These are phyloP conservation scores for Bagarius yarrelli DNA, from an alignment of 2,113 vertebrate species.

Conservation along the genomic window DNA sequence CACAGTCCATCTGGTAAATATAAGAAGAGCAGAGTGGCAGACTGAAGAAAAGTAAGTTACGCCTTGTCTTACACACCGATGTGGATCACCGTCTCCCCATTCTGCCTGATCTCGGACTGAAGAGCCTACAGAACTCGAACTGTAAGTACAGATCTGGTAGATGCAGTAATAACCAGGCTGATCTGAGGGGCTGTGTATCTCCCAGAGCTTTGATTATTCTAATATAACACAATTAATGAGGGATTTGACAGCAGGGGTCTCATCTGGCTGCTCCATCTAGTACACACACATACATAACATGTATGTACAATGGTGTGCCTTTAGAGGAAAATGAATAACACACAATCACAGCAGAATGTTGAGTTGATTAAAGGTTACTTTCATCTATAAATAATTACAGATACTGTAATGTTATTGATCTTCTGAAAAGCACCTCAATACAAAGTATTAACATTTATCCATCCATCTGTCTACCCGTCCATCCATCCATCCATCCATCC, in stretches of 20 bases:
- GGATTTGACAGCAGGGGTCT: not conserved
- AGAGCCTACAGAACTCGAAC: not conserved
- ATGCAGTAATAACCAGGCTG: not conserved
- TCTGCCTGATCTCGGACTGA: not conserved
- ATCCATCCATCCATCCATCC: too few relatives aligned
- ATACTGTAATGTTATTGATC: too few relatives aligned
- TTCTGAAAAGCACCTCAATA: too few relatives aligned
- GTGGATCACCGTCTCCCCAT: conserved; percentile 4
- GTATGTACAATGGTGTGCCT: too few relatives aligned
- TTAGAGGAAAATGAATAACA: too few relatives aligned
- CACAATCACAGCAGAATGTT: too few relatives aligned
- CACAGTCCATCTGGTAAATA: conserved; percentile 28
- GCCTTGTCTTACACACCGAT: conserved; percentile 4
- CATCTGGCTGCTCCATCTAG: not conserved
- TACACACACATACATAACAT: not conserved
- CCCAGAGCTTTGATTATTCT: conserved; percentile 13
- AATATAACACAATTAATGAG: conserved; percentile 8
- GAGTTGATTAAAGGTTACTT: too few relatives aligned
- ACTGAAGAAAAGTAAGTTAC: not conserved
- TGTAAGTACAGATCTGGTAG: not conserved
- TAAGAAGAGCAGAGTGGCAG: conserved; percentile 24
- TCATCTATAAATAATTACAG: too few relatives aligned
- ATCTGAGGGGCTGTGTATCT: not conserved
- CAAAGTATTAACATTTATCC: too few relatives aligned
- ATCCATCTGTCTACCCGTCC: too few relatives aligned